Base-by-base conservation (phyloP, 2,113 vertebrate species). In the Spilogale gracilis region DNA sequence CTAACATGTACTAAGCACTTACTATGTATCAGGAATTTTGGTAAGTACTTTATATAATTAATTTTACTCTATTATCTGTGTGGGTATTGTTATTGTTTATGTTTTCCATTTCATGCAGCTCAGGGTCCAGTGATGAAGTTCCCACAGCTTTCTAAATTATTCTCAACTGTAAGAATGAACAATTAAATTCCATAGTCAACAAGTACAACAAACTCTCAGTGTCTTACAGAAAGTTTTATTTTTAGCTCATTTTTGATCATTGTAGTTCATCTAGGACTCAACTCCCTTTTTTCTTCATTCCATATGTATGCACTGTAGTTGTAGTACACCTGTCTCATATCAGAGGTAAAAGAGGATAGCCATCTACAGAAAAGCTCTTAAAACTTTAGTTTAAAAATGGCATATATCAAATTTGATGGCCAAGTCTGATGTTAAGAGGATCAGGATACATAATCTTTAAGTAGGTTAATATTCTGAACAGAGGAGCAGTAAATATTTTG, bases 141-240 rank as follows among this genome's bases (percentile, higher is more conserved):
- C 9, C 65, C 4, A 23, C 3, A 81, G 3, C 1, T 84, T 96
- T 91, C n/a, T 78, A 63, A 58, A 30, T 16, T 25, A 3, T 18
- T 81, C 20, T 71, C 85, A 12, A 93, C 2, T 92, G 80, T 50
- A 74, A 65, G 27, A 95, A 84, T 80, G 4, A 84, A 56, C 3
- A 5, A 9, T 32, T 78, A 14, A 87, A 61, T 32, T 38, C 6
- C 9, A 12, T 50, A 43, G 38, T 13, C 11, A 85, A 80, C 27
- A 63, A 56, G 25, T 17, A 67, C 45, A 94, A 48, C 8, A 58
- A 95, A 67, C 61, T 50, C 8, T 79, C 30, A 60, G 2, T 60
- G 7, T 79, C 48, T 32, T 82, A 78, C n/a, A 80, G 81, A 76
- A 67, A 4, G 1, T 1, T 58, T 71, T 89, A 9, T 20, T 87